phyloP scores from a whole-genome alignment of 2,797 vertebrate genomes.

The Acanthornis magna region DNA sequence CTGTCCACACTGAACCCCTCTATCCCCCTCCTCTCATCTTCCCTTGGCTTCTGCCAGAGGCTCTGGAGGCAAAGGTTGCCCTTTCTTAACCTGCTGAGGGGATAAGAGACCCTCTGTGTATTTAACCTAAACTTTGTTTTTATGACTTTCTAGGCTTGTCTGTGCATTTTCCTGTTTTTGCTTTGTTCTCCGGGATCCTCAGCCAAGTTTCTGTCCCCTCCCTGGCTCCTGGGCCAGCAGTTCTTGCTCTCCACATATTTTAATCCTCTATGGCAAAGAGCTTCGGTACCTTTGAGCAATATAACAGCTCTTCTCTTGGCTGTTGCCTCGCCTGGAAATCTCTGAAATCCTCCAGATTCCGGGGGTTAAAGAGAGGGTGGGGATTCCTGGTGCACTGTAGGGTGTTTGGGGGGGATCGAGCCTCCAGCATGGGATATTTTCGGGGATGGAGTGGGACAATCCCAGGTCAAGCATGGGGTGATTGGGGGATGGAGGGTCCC shows the following conservation, averaged over 20 bases:
- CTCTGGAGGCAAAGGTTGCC: not conserved
- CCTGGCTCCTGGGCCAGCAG: not conserved
- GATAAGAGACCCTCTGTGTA: not conserved
- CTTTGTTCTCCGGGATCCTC: not conserved
- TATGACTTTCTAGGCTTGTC: conserved; percentile 12
- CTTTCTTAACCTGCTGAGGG: not conserved
- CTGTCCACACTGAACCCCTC: not conserved
- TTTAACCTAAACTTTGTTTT: conserved; percentile 41
- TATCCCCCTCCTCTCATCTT: not conserved
- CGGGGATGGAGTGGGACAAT: not conserved
- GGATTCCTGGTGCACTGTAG: not conserved
- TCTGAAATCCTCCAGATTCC: not conserved
- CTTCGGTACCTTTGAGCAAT: not conserved
- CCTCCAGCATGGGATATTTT: not conserved
- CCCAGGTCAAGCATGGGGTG: rapidly evolving
- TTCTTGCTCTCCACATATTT: conserved; percentile 3
- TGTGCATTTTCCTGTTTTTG: conserved; percentile 42
- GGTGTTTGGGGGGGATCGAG: not conserved
- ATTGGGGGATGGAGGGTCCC: not conserved
- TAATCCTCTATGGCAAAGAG: not conserved
- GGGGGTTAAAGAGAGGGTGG: rapidly evolving
- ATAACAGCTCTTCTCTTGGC: not conserved
- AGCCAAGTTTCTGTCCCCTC: conserved; percentile 37
- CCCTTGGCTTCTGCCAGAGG: not conserved
- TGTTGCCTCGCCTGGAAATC: not conserved